Evolutionary conservation across 2,797 vertebrate species (phyloP), one percentile per base, ranked within the genome.

Genomic region (Lycodopsis pacificus): DNA sequence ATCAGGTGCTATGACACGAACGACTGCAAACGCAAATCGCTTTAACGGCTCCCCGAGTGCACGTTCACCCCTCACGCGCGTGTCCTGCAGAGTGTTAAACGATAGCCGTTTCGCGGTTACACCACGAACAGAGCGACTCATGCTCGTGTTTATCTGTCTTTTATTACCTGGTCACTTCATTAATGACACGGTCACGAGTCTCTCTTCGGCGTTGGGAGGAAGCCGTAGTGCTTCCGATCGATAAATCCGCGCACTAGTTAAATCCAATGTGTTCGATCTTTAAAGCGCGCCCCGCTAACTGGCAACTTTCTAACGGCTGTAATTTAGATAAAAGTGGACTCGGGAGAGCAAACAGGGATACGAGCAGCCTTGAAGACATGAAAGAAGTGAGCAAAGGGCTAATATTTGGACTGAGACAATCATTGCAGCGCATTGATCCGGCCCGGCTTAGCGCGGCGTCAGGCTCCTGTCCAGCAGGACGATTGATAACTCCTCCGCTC

Each of bases 361-460:
- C 22, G 61, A 73, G 30, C 78, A 62, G 81, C 87, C 90, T 90
- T 86, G 86, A 83, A 90, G 88, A 92, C 92, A 91, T 93, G 90
- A 88, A 93, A 96, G 94, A 93, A 84, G 82, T 74, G 71, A 77
- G 65, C 80, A 78, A 91, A 87, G 83, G 85, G 93, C 91, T 89
- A 96, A 96, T 95, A 93, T 90, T 94, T 94, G 89, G 92, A 95
- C 93, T 94, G 89, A 85, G 94, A 84, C 92, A 94, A 95, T 96
- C 76, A 94, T 95, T 96, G 90, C 88, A 92, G 91, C 89, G 36
- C 93, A 97, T 96, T 94, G 95, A 96, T 96, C 95, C 66, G 63
- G 53, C 66, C 86, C 51, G 54, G 89, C 80, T 73, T 68, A 79
- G 82, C 78, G 81, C 92, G 94, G 94, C 92, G 85, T 95, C 95